Base-by-base conservation (phyloP, 2,888 invertebrate genomes). In the Amblyteles armatorius region DNA sequence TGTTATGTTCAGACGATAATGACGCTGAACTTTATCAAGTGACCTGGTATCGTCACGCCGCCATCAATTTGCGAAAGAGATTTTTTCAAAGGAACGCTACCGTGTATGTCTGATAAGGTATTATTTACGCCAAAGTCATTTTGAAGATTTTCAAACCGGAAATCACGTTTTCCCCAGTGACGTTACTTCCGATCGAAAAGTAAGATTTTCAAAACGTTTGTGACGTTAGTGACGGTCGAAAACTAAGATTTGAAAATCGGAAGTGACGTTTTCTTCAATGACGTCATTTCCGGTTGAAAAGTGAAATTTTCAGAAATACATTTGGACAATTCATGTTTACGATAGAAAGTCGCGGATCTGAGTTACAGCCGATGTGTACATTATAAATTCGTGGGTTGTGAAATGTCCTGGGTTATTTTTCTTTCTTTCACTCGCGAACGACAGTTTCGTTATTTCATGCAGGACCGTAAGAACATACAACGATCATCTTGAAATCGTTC, bases 1-100 rank as follows among this genome's bases (percentile, higher is more conserved):
- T 36, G 19, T n/a, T 71, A 44, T 50, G 40, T 67, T 57, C 71
- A 33, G 19, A 72, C 16, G 55, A 67, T 67, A 77, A 72, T 52
- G 63, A 82, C 11, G 22, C 26, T 36, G n/a, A 76, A 76, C 0
- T 22, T 82, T 29, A 44, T 26, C 19, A 44, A 67, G 6, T 33
- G 29, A 11, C 33, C 16, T 0, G 33, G 40, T 11, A 48, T 48
- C 13, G 44, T 16, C 16, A 3, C 44, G 4, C 0, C 3, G 4
- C 44, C 44, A 4, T 3, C 3, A 1, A 16, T 13, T 48, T 16
- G 44, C 44, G 16, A 48, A 48, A 48, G 0, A 16, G 3, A 11
- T 16, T 48, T 48, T 11, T 26, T 26, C 26, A 11, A 40, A 40
- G 7, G 0, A 40, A 40, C 2, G 40, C 40, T 40, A 40, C 40